Percentiles rank a stretch among this genome's conserved stretches.
Evolutionary conservation across 2,113 vertebrate genomes (phyloP).

Genomic region (Poeciliopsis turrubarensis): DNA sequence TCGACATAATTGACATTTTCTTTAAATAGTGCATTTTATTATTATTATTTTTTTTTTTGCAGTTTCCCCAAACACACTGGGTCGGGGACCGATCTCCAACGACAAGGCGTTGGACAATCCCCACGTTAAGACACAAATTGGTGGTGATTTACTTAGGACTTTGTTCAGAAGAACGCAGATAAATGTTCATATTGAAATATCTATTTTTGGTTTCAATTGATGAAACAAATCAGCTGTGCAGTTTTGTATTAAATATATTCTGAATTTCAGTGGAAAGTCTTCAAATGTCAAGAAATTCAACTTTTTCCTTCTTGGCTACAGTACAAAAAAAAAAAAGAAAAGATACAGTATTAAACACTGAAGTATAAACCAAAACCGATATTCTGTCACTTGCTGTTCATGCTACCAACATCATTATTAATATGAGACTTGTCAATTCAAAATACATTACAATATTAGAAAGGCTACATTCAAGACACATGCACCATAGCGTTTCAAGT

Average conservation of each 20-base stretch:
- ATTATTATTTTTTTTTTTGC: neutral
- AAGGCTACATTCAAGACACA: constrained; percentile 76
- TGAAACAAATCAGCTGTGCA: constrained; percentile 63
- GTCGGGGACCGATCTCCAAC: constrained; percentile 40
- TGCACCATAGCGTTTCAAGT: constrained; percentile 68
- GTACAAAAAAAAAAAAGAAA: constrained; percentile 57
- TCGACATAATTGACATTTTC: constrained; percentile 45
- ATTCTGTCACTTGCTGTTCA: constrained; percentile 54
- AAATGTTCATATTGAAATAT: constrained; percentile 60
- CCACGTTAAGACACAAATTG: constrained; percentile 80
- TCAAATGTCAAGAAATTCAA: constrained; percentile 47
- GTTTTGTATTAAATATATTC: constrained; percentile 38
- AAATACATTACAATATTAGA: constrained; percentile 66
- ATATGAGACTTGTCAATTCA: constrained; percentile 62
- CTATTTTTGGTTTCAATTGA: constrained; percentile 68
- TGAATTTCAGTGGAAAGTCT: constrained; percentile 42
- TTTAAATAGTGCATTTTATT: constrained; percentile 71
- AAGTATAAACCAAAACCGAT: constrained; percentile 51
- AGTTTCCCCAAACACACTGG: constrained; percentile 55
- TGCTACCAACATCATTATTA: constrained; percentile 61
- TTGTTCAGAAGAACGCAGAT: constrained; percentile 52
- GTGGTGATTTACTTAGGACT: constrained; percentile 66
- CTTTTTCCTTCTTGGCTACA: constrained; percentile 41
- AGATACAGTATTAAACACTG: constrained; percentile 52
- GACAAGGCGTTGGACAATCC: constrained; percentile 69